Percentiles rank a stretch among this genome's conserved stretches.
Evolutionary conservation across 2,888 invertebrate species (phyloP).

Genomic region (Ischnus inquisitorius): DNA sequence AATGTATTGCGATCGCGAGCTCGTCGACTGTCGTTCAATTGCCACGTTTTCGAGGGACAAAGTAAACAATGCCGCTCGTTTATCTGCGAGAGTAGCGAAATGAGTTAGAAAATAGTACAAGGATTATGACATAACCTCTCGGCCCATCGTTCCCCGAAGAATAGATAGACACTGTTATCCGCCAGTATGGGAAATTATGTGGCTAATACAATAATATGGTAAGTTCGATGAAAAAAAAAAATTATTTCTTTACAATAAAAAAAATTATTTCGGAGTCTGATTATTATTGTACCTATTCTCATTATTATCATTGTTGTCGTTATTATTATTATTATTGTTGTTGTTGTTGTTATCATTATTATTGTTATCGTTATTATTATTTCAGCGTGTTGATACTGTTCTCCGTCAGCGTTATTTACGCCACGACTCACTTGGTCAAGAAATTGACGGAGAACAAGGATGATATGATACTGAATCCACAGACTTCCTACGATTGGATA

Average conservation of each 20-base stretch:
- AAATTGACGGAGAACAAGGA: constrained; percentile 78
- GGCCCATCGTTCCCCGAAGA: not conserved
- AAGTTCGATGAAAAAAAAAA: constrained; percentile 59
- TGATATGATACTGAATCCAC: constrained; percentile 76
- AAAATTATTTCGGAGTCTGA: constrained; percentile 13
- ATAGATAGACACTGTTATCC: constrained; percentile 1
- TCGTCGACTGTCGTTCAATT: not conserved
- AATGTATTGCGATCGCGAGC: not conserved
- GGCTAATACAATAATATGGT: constrained; percentile 84
- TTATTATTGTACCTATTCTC: too few relatives aligned
- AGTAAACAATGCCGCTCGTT: not conserved
- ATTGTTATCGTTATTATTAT: constrained; percentile 72
- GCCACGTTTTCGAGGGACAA: not conserved
- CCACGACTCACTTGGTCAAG: constrained; percentile 85
- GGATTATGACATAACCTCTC: constrained; percentile 55
- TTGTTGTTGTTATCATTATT: too few relatives aligned
- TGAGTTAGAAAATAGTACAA: constrained; percentile 6
- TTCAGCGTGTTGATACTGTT: constrained; percentile 85
- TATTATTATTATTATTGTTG: too few relatives aligned
- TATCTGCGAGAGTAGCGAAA: not conserved
- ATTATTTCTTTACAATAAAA: constrained; percentile 8
- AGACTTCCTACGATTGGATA: constrained; percentile 90
- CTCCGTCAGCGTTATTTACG: constrained; percentile 85
- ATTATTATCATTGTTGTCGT: too few relatives aligned
- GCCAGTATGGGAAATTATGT: constrained; percentile 82